Evolutionary conservation across 2,888 invertebrate genomes (phyloP), one percentile per base, ranked within the genome.

Genomic region (Mesorhabditis belari): DNA sequence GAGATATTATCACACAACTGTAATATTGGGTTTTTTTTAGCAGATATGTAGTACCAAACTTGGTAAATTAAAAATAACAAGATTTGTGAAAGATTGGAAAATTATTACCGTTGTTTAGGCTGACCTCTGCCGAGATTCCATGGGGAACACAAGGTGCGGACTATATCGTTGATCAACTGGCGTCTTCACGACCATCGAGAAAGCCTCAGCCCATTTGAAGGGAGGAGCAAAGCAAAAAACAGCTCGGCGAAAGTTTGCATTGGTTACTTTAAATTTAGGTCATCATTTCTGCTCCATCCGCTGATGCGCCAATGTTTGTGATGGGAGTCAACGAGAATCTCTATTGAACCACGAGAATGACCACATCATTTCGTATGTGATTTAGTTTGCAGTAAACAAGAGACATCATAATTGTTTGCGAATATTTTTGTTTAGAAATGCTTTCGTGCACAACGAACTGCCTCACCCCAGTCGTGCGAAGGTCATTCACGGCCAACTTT

Each of bases 281-380:
- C 65, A 88, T 98, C 81, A 96, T 98, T 83, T 92, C 95, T 12
- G 96, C 96, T 19, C 96, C 96, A 50, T 93, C 93, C 61, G 91
- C 92, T 74, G 96, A 98, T 83, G 95, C 95, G n/a, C 95, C 95
- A 23, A 98, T 96, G 95, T 96, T 91, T 80, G 96, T 98, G 51
- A 88, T 89, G 80, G 96, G 96, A 70, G 96, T 98, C 60, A 98
- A 98, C 84, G 87, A 92, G 71, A 89, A 91, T 2, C 85, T 88
- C 25, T 95, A 94, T 81, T n/a, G n/a, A 88, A 91, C 75, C 88
- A 90, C 64, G 85, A 87, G 60, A 87, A 86, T 85, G 88, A 79
- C 65, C 77, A 89, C 81, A 87, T 92, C 67, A 77, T 82, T 72
- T 79, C 80, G 73, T 96, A 96, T 81, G 96, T 96, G n/a, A n/a